phyloP scores from a whole-genome alignment of 1,140 invertebrate species.

The Lepidurus apus region DNA sequence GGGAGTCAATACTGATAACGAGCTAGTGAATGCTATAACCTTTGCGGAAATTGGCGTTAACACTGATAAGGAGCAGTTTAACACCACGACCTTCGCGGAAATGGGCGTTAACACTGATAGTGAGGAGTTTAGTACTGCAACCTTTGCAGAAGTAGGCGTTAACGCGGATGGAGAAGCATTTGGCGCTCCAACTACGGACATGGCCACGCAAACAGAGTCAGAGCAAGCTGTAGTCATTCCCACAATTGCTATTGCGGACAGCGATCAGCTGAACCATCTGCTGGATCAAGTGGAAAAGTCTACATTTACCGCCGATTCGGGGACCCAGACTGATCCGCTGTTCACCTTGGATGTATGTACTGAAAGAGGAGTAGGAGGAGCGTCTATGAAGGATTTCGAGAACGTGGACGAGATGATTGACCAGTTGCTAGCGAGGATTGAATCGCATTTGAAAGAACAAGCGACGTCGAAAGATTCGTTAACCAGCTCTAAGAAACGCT shows the following conservation, averaged over 20 bases:
- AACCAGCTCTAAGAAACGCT: neutral
- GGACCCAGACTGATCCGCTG: neutral
- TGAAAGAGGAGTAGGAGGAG: neutral
- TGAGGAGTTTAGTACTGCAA: neutral
- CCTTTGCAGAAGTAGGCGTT: neutral
- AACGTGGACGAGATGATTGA: too few relatives aligned
- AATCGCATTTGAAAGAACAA: too few relatives aligned
- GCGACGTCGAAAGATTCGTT: too few relatives aligned
- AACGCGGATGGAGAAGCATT: neutral
- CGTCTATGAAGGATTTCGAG: too few relatives aligned
- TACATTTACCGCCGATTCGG: neutral
- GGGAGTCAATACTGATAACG: too few relatives aligned
- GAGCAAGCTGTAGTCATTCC: neutral
- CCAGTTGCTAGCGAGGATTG: too few relatives aligned
- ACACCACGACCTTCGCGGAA: neutral
- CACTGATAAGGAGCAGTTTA: neutral
- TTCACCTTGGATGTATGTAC: neutral
- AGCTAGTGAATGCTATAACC: too few relatives aligned
- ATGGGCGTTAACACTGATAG: too few relatives aligned
- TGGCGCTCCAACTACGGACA: neutral
- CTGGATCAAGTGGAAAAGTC: neutral
- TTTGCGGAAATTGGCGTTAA: too few relatives aligned
- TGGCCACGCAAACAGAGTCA: neutral
- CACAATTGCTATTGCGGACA: neutral
- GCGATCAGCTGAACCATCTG: neutral